phyloP scores from a whole-genome alignment of 2,797 vertebrate species.

The Molossus molossus region DNA sequence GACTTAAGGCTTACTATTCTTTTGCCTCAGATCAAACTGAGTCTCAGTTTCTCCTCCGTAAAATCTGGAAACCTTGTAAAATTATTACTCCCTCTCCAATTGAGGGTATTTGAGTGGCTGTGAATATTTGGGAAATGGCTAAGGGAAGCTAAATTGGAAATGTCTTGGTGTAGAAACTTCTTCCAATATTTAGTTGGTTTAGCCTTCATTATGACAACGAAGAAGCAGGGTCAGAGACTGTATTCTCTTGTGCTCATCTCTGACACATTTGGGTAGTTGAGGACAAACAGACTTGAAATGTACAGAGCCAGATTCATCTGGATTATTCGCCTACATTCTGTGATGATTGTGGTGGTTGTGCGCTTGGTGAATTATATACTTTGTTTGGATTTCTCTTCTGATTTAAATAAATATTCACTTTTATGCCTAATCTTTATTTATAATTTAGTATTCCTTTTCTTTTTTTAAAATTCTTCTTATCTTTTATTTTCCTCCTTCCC shows the following conservation, averaged over 20 bases:
- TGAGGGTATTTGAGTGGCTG: background rate
- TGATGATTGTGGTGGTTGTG: background rate
- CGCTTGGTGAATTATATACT: conserved; percentile 19
- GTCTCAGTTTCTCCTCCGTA: background rate
- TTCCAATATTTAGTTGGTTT: background rate
- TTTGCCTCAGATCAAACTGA: background rate
- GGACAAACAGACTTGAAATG: conserved; percentile 22
- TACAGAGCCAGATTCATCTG: background rate
- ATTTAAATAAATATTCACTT: conserved; percentile 27
- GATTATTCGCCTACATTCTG: background rate
- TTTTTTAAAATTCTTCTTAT: background rate
- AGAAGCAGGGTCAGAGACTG: background rate
- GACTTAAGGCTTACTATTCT: background rate
- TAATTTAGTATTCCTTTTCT: conserved; percentile 16
- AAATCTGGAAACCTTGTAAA: background rate
- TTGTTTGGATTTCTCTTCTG: conserved; percentile 40
- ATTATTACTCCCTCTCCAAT: background rate
- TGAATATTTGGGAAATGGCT: background rate
- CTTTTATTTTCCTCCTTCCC: background rate
- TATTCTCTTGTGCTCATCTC: background rate
- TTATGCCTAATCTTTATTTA: background rate
- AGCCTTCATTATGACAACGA: background rate
- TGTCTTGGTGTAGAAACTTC: background rate
- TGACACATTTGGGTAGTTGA: background rate
- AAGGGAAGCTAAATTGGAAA: background rate